phyloP scores from a whole-genome alignment of 2,113 vertebrate genomes.

The Verasper variegatus region DNA sequence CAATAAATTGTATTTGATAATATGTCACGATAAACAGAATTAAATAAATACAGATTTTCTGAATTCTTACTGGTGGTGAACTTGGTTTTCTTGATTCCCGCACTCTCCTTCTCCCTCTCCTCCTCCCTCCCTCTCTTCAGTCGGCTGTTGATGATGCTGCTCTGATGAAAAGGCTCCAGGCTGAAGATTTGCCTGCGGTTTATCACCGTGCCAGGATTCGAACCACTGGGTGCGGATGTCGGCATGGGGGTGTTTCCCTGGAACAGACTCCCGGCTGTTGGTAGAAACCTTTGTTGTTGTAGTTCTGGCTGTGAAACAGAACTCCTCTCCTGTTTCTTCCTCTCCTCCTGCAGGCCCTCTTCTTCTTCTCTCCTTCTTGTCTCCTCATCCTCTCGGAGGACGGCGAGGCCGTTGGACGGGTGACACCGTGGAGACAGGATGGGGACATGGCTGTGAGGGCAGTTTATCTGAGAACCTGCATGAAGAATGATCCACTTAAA shows the following conservation, averaged over 20 bases:
- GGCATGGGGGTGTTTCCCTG: slow-evolving; percentile 11
- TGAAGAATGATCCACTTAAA: too few relatives aligned
- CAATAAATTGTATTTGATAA: too few relatives aligned
- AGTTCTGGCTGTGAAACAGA: too few relatives aligned
- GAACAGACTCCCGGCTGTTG: slow-evolving; percentile 4
- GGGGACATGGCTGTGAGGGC: too few relatives aligned
- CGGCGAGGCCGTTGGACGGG: not conserved
- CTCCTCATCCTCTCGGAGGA: too few relatives aligned
- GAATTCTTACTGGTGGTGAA: slow-evolving; percentile 12
- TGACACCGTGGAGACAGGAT: slow-evolving; percentile 11
- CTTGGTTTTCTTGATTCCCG: slow-evolving; percentile 14
- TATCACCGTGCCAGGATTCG: not conserved
- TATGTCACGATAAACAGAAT: too few relatives aligned
- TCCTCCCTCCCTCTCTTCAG: slow-evolving; percentile 49
- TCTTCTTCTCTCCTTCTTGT: not conserved
- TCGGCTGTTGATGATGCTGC: slow-evolving; percentile 50
- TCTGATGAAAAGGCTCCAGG: slow-evolving; percentile 69
- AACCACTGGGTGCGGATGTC: not conserved
- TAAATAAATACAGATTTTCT: too few relatives aligned
- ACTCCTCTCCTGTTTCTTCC: not conserved
- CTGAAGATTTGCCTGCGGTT: slow-evolving; percentile 47
- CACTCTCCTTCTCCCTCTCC: not conserved
- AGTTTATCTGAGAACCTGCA: too few relatives aligned
- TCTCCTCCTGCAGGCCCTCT: not conserved
- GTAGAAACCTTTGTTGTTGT: not conserved